Conservation (phyloP, 2,797 vertebrate genomes). For the Peromyscus aztecus region DNA sequence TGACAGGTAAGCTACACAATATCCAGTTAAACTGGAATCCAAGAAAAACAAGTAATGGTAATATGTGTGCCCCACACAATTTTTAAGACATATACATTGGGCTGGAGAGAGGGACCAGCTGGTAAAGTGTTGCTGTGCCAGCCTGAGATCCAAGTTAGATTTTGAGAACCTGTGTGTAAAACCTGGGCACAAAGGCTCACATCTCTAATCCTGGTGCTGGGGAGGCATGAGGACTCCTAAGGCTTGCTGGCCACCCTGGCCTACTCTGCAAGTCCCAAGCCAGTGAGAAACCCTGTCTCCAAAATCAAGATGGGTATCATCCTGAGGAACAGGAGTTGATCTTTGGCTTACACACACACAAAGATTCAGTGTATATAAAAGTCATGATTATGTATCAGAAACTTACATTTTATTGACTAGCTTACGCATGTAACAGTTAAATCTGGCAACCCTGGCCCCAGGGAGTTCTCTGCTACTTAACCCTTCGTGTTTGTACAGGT, state of each 20-base stretch:
- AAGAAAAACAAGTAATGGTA: conserved; percentile 42
- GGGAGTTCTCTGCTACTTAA: background rate
- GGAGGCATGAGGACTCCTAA: background rate
- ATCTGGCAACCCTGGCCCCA: background rate
- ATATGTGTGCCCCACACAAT: background rate
- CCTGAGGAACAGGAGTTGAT: background rate
- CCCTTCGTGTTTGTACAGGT: background rate
- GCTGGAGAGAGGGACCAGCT: background rate
- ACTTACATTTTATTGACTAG: conserved; percentile 26
- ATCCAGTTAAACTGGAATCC: conserved; percentile 27
- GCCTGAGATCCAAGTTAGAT: background rate
- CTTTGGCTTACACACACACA: background rate
- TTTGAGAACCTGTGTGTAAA: background rate
- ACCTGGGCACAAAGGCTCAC: background rate
- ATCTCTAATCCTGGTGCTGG: background rate
- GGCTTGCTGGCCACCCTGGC: background rate
- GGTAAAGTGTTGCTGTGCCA: too few species aligned
- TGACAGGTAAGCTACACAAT: background rate
- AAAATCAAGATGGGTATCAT: background rate
- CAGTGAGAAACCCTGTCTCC: background rate
- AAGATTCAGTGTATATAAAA: background rate
- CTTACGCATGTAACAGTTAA: conserved; percentile 43
- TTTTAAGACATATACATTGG: background rate
- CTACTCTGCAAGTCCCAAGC: background rate
- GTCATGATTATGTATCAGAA: background rate